A percentile compares a stretch with the other conserved stretches of the same genome.
Conservation (phyloP, 1,140 invertebrate species). For the Drepana arcuata region DNA sequence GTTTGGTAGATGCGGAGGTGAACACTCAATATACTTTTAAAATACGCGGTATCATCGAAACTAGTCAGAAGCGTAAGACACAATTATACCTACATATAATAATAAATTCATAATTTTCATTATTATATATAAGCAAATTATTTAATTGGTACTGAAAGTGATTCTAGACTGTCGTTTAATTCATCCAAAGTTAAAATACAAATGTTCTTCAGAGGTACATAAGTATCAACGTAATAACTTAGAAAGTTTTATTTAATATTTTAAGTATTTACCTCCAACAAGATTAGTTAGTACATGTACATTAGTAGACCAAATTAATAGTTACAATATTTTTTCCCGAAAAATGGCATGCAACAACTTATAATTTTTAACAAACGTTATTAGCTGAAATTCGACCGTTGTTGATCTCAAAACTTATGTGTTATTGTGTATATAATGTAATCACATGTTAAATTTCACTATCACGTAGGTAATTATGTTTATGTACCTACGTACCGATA, state of each 20-base stretch:
- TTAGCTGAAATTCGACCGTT: constrained; percentile 66
- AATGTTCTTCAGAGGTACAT: too few relatives aligned
- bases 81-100: constrained; percentile 12
- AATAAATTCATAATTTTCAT: constrained; percentile 16
- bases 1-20: constrained; percentile 4
- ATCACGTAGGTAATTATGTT: constrained; percentile 41
- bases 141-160: constrained; percentile 18
- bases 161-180: constrained; percentile 20
- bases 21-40: constrained; percentile 4
- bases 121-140: constrained; percentile 22
- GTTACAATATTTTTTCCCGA: too few relatives aligned
- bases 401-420: constrained; percentile 64
- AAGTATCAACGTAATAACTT: too few relatives aligned
- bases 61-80: constrained; percentile 26
- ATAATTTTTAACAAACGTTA: constrained; percentile 27
- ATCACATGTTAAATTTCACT: constrained; percentile 66
- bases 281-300: too few relatives aligned
- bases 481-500: constrained; percentile 25
- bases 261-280: too few relatives aligned
- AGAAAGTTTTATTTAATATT: too few relatives aligned
- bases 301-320: too few relatives aligned
- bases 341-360: too few relatives aligned
- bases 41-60: constrained; percentile 27
- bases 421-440: constrained; percentile 66
- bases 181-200: too few relatives aligned